Base-by-base conservation (phyloP, 1,140 invertebrate genomes). In the Lepidurus arcticus region DNA sequence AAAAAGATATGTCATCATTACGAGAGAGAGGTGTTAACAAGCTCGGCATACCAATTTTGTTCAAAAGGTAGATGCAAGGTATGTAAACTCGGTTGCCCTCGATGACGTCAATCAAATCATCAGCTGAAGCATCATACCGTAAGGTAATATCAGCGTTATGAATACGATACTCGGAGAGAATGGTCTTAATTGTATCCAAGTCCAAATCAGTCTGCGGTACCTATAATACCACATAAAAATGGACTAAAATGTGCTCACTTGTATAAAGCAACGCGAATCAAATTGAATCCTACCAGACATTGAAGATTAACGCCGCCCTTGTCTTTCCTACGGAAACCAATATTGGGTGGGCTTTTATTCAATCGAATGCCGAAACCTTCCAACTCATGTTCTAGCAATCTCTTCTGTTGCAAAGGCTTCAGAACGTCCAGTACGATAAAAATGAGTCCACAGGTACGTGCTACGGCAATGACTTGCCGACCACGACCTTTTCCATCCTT, bases 401-500 rank as follows among this genome's bases (percentile, higher is more conserved):
- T 92, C 85, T 99, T 99, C 83, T 99, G 98, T 74, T 93, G 92
- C 73, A 99, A 86, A 0, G 98, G 98, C 86, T 99, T 99, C 16
- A 99, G 86, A 1, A 98, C 98, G 86, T 99, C 98, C 34, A 99
- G 86, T 1, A 99, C 96, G 84, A 99, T 98, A 84, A 99, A 98
- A 83, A 99, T 97, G 1, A 99, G 88, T 85, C 94, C 96, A 84
- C 98, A 99, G 0, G 98, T 99, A 80, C 98, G 88, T 0, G 98
- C 98, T 0, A 99, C 98, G 42, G 98, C 98, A 84, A 99, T 99
- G 7, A 99, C 98, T 88, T 99, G 98, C 82, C 97, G 90, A 89
- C 98, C 97, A 86, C 97, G 86, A 87, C 97, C 97, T 87, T 99
- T 98, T 53, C 95, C 95, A 85, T 99, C 98, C 85, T 99, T 99